These are phyloP conservation scores for Drosophila nigritarsus DNA, from an alignment of 2,888 invertebrate species.

Conservation along the genomic window DNA sequence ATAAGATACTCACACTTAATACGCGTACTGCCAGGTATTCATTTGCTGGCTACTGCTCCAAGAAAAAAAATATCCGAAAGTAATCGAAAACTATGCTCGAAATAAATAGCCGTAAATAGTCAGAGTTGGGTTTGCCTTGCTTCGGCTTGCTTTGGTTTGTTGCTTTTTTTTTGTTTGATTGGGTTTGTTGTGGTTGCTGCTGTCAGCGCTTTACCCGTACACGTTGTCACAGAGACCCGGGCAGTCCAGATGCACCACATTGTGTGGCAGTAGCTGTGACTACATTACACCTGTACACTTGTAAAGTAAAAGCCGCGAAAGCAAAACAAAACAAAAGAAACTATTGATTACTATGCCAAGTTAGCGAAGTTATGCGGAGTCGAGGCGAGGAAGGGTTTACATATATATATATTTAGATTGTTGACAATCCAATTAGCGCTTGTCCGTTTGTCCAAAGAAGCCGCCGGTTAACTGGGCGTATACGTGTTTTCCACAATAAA, in stretches of 20 bases:
- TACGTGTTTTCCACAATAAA: constrained; percentile 14
- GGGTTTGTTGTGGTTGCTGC: constrained; percentile 46
- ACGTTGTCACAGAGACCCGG: constrained; percentile 73
- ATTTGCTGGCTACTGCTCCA: constrained; percentile 35
- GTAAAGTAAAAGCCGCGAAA: constrained; percentile 39
- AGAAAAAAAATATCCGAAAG: constrained; percentile 43
- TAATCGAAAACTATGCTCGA: constrained; percentile 35
- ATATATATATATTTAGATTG: constrained; percentile 30
- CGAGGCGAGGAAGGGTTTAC: constrained; percentile 31
- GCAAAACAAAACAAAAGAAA: constrained; percentile 49
- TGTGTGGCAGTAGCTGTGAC: constrained; percentile 13
- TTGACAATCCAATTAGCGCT: constrained; percentile 77
- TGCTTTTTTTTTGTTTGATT: constrained; percentile 10
- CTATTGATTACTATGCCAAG: constrained; percentile 69
- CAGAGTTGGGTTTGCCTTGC: constrained; percentile 20
- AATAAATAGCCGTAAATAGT: constrained; percentile 34
- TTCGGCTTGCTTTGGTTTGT: constrained; percentile 6
- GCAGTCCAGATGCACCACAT: constrained; percentile 17
- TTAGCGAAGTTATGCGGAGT: constrained; percentile 72
- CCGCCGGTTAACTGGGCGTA: constrained; percentile 42
- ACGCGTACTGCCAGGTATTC: constrained; percentile 67
- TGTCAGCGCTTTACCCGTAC: constrained; percentile 30
- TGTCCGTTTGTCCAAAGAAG: constrained; percentile 33
- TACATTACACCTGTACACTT: constrained; percentile 8
- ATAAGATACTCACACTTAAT: constrained; percentile 68